Evolutionary conservation across 2,888 invertebrate genomes (phyloP), one percentile per base, ranked within the genome.

Genomic region (Clusia tigrina): DNA sequence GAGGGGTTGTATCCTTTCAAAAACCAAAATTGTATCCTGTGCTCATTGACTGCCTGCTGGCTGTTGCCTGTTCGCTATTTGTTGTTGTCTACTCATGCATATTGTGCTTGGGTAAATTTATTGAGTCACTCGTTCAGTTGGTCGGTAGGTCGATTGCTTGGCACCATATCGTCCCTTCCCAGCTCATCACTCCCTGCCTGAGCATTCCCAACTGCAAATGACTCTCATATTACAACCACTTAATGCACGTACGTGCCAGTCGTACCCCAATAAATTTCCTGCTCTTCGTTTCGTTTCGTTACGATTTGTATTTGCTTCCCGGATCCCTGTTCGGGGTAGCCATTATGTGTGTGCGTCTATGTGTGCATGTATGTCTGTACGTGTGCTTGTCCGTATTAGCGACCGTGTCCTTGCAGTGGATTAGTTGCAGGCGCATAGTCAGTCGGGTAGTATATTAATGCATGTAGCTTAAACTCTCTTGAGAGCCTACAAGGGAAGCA

Each of bases 171-270:
- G n/a, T n/a, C n/a, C n/a, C n/a, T n/a, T n/a, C n/a, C n/a, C n/a
- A n/a, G n/a, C n/a, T n/a, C n/a, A n/a, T n/a, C n/a, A n/a, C n/a
- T n/a, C n/a, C n/a, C n/a, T n/a, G n/a, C n/a, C n/a, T n/a, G n/a
- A n/a, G n/a, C n/a, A n/a, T n/a, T n/a, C n/a, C n/a, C n/a, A 52
- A 52, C 52, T 52, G 52, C 52, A 52, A 52, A 52, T 52, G 52
- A 52, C 52, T 59, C 65, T 67, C 63, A 69, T 66, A 66, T 69
- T 64, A 67, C 69, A 60, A 62, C 53, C 64, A 66, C 67, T 69
- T 67, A 69, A 66, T 60, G 60, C 55, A 61, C 61, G 79, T 74
- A 71, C 79, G 77, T 77, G 77, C 70, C 78, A 58, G 76, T 68
- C 77, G 75, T 78, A 71, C 74, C 76, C 70, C 69, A 59, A 65